Percentiles rank a stretch among this genome's conserved stretches.
Evolutionary conservation across 2,113 vertebrate genomes (phyloP).

Genomic region (Saguinus imperator): DNA sequence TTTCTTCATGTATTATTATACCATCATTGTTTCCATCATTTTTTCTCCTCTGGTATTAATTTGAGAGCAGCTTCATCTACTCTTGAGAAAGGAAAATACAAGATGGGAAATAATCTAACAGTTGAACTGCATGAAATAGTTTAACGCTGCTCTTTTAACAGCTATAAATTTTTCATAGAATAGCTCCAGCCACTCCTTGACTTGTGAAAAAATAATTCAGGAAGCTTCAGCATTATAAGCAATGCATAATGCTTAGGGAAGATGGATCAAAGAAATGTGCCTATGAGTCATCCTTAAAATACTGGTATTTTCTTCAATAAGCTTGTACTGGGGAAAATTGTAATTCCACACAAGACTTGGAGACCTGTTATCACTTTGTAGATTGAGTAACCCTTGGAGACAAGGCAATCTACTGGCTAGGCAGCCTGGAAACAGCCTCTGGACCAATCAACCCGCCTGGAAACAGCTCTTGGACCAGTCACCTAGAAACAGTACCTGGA

Average conservation of each 20-base stretch:
- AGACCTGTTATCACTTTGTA: conserved; percentile 55
- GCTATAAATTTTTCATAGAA: neutral
- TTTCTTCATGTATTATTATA: neutral
- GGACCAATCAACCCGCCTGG: conserved; percentile 59
- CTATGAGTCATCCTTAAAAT: conserved; percentile 63
- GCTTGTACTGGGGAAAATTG: conserved; percentile 39
- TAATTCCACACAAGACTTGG: conserved; percentile 54
- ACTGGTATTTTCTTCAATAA: conserved; percentile 52
- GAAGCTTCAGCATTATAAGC: neutral
- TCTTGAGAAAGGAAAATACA: conserved; percentile 1
- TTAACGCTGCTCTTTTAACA: conserved; percentile 33
- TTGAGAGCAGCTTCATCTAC: neutral
- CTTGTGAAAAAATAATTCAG: conserved; percentile 24
- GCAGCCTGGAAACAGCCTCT: conserved; percentile 67
- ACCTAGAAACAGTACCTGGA: conserved; percentile 55
- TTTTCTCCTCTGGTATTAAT: neutral
- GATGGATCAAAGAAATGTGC: neutral
- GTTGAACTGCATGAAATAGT: neutral
- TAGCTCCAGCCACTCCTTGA: neutral
- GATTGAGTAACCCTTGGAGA: conserved; percentile 70
- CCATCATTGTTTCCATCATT: neutral
- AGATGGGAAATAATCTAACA: neutral
- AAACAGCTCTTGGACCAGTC: conserved; percentile 55
- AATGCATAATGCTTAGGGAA: neutral
- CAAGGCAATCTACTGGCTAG: conserved; percentile 50